Percentiles rank a stretch among this genome's conserved stretches.
Evolutionary conservation across 2,797 vertebrate species (phyloP).

Genomic region (Hydrocynus forskahlii): DNA sequence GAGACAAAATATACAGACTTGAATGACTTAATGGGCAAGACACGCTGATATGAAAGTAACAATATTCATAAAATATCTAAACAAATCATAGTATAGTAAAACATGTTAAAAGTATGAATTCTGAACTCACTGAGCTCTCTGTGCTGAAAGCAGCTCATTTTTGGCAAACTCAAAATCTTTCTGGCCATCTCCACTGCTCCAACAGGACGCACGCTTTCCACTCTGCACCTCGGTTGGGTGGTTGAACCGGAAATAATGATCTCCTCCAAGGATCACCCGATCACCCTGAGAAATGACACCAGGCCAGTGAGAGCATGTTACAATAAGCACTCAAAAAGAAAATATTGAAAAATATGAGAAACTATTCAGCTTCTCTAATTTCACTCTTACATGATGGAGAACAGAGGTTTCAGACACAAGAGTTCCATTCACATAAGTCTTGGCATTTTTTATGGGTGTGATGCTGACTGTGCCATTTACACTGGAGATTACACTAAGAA

Average conservation of each 20-base stretch:
- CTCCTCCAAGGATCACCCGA: conserved; percentile 92
- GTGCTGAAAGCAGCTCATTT: conserved; percentile 90
- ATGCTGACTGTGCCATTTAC: conserved; percentile 80
- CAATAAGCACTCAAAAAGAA: neutral
- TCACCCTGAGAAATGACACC: conserved; percentile 80
- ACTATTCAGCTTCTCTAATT: neutral
- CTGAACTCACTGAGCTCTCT: conserved; percentile 85
- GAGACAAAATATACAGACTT: neutral
- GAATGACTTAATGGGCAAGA: neutral
- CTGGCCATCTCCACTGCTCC: conserved; percentile 76
- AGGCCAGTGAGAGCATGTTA: neutral
- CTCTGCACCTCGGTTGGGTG: conserved; percentile 92
- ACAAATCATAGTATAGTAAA: neutral
- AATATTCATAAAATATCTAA: neutral
- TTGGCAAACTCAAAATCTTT: conserved; percentile 98
- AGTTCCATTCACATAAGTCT: conserved; percentile 92
- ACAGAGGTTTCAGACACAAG: conserved; percentile 81
- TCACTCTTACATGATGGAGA: conserved; percentile 87
- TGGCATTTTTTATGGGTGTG: conserved; percentile 82
- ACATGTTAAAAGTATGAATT: neutral
- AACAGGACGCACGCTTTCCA: conserved; percentile 76
- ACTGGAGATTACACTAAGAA: conserved; percentile 85
- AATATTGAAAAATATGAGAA: neutral
- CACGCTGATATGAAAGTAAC: too few relatives aligned
- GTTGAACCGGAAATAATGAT: conserved; percentile 97